Conservation (phyloP, 2,113 vertebrate genomes). For the Brevimyrus niger region DNA sequence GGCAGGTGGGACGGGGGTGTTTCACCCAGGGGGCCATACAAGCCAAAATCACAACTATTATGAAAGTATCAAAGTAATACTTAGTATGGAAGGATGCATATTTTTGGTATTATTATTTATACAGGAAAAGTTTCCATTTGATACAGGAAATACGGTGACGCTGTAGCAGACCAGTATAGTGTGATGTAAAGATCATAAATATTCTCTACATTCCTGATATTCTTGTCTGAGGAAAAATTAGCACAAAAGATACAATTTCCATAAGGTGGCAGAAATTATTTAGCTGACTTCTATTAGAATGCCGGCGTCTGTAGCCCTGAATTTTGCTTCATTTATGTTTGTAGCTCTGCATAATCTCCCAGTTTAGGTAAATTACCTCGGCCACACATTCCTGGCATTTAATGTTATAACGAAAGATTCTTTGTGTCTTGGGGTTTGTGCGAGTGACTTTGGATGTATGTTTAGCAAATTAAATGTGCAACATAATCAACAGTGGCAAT, state of each 20-base stretch:
- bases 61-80: not conserved
- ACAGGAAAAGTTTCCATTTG: not conserved
- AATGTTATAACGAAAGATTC: not conserved
- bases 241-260: not conserved
- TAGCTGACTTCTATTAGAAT: not conserved
- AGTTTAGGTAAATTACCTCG: not conserved
- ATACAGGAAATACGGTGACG: not conserved
- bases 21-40: not conserved
- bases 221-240: not conserved
- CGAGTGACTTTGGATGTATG: not conserved
- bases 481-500: not conserved
- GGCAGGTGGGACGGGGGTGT: not conserved
- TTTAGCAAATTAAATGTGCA: not conserved
- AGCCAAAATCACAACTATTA: not conserved
- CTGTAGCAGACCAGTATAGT: not conserved
- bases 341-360: not conserved
- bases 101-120: not conserved
- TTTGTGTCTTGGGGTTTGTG: not conserved
- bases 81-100: not conserved
- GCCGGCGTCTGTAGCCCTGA: not conserved
- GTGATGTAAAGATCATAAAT: not conserved
- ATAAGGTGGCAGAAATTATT: not conserved
- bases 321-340: not conserved
- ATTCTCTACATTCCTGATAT: not conserved
- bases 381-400: not conserved